These are phyloP conservation scores for Oscheius sp. DNA, from an alignment of 2,888 invertebrate genomes.

Conservation along the genomic window DNA sequence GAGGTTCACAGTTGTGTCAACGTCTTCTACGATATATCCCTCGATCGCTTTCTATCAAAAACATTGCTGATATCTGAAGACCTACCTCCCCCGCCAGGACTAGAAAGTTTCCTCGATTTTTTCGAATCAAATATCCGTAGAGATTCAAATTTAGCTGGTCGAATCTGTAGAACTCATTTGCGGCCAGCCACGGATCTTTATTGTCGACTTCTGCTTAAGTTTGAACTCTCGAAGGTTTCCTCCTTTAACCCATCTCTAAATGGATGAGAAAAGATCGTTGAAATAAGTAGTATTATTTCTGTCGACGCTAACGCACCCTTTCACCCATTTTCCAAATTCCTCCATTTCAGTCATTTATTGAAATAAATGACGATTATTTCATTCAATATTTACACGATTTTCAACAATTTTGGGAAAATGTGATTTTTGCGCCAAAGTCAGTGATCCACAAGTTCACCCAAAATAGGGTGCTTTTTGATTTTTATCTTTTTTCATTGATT, in stretches of 20 bases:
- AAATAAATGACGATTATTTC: constrained; percentile 11
- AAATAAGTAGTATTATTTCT: background rate
- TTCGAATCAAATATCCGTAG: too few species aligned
- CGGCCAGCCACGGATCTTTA: background rate
- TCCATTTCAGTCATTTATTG: constrained; percentile 21
- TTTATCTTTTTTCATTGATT: constrained; percentile 2
- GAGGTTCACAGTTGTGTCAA: too few species aligned
- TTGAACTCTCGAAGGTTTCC: too few species aligned
- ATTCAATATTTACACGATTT: constrained; percentile 12
- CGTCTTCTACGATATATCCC: too few species aligned
- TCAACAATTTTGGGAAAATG: constrained; percentile 18
- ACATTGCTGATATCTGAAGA: too few species aligned
- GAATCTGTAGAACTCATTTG: background rate
- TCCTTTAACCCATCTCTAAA: too few species aligned
- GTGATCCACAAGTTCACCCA: constrained; percentile 4
- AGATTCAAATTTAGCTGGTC: too few species aligned
- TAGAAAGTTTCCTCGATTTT: too few species aligned
- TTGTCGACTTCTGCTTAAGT: too few species aligned
- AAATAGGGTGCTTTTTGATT: constrained; percentile 4
- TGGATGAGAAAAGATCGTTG: constrained; percentile 37
- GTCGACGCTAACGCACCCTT: constrained; percentile 2
- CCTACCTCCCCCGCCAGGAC: too few species aligned
- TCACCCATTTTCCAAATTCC: constrained; percentile 21
- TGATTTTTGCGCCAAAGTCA: constrained; percentile 18
- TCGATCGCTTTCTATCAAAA: too few species aligned